Base-by-base conservation (phyloP, 2,888 invertebrate species). In the Cryptus viduatorius region DNA sequence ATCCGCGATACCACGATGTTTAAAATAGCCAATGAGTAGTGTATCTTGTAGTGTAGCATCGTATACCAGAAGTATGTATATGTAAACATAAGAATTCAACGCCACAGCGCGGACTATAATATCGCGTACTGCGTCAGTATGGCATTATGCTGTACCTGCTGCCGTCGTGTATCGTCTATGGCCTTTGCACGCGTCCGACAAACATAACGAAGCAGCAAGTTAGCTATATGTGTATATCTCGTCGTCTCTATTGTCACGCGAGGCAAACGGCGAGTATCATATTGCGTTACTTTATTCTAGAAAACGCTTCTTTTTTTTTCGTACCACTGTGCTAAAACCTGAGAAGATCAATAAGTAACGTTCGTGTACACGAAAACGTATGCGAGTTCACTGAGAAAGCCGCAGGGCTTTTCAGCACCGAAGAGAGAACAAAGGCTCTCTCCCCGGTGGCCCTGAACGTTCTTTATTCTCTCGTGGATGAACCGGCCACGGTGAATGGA, bases 221-320 rank as follows among this genome's bases (percentile, higher is more conserved):
- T 56, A 12, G 56, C 56, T 56, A 10, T 37, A 8, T 37, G n/a
- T n/a, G 16, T 50, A 50, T 29, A 29, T 61, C n/a, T 5, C 10
- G 24, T 19, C 16, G 53, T 19, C 53, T 19, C 53, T 37, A 83
- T 79, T 79, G 69, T 75, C 79, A 79, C 75, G 83, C 69, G 77
- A 69, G 48, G 14, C 24, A 42, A 44, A 53, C 56, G 53, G 42
- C 29, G 24, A 42, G 56, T 71, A n/a, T 78, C 72, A 4, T 68
- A 31, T 67, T 37, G n/a, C 16, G 68, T 78, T 61, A 16, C 8
- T n/a, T 44, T 64, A 71, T 71, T 71, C 24, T 14, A 14, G 14
- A 61, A 7, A 16, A 46, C 14, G 5, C n/a, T 24, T 12, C n/a
- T 24, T 12, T n/a, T 67, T 29, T 50, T 48, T 37, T 14, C 16